Evolutionary conservation across 2,113 vertebrate genomes (phyloP), one percentile per base, ranked within the genome.

Genomic region (Percopsis transmontana): DNA sequence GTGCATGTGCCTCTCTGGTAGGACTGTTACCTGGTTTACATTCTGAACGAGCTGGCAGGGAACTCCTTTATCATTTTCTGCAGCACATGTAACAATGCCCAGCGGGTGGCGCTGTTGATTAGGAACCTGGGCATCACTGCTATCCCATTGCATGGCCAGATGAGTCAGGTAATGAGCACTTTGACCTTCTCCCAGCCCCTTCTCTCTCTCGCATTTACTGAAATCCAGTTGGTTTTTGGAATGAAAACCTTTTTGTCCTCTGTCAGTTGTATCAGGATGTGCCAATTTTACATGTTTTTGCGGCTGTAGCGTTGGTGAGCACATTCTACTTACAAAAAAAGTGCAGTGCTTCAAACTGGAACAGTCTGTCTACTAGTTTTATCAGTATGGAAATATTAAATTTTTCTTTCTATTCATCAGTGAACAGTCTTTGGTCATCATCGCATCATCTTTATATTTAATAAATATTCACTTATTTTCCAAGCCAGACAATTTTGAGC

Each of bases 41-140:
- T 99, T 74, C 82, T 99, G 47, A 98, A 97, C 38, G 97, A 99
- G 68, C 82, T 99, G 84, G 97, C 97, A 1, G 97, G 97, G 4
- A 99, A 99, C 87, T 97, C 97, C 5, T 99, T 98, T 78, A 99
- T 99, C 82, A 94, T 99, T 74, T 99, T 99, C 92, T 99, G 97
- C 74, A 94, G 96, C 80, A 99, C 97, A 0, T 99, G 97, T 82
- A 97, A 96, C 84, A 97, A 92, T 8, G 95, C 97, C 63, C 97
- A 99, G 90, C 93, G 97, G 79, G 95, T 95, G 62, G 95, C 96
- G 40, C 89, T 98, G 45, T 68, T 99, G 51, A 92, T 99, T 1
- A 89, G 96, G 39, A 99, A 98, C 79, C 92, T 99, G 27, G 97
- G 97, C 1, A 98, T 99, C 85, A 98, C 96, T 1, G 97, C 97